A percentile compares a stretch with the other conserved stretches of the same genome.
Conservation (phyloP, 2,113 vertebrate genomes). For the Pseudopodoces humilis region DNA sequence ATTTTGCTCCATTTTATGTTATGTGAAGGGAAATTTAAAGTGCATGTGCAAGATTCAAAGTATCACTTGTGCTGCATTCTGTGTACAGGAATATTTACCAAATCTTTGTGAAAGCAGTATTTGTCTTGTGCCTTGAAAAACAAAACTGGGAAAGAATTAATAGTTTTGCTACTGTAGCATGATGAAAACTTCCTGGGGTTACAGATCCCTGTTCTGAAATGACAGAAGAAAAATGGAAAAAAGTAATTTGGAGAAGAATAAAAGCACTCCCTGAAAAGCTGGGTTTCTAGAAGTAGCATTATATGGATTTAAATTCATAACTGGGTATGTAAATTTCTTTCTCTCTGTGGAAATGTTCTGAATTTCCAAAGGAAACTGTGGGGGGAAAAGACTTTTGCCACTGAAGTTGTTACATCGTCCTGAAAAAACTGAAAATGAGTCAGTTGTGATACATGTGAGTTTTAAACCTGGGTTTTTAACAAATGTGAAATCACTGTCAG, state of each 20-base stretch:
- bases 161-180: background rate
- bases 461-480: background rate
- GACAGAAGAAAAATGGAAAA: background rate
- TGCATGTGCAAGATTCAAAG: background rate
- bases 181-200: background rate
- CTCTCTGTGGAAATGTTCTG: background rate
- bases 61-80: background rate
- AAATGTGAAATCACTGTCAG: background rate
- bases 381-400: accelerated
- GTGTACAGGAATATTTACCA: background rate
- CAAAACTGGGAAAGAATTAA: background rate
- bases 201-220: background rate
- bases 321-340: background rate
- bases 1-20: background rate
- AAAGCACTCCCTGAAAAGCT: background rate
- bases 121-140: background rate
- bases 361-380: background rate
- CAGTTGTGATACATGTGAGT: background rate
- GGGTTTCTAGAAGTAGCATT: background rate
- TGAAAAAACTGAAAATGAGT: background rate
- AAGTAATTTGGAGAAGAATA: background rate
- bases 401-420: accelerated
- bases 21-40: background rate
- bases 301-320: background rate
- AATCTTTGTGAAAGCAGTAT: background rate